Conservation (phyloP, 2,797 vertebrate species). For the Falco rusticolus region DNA sequence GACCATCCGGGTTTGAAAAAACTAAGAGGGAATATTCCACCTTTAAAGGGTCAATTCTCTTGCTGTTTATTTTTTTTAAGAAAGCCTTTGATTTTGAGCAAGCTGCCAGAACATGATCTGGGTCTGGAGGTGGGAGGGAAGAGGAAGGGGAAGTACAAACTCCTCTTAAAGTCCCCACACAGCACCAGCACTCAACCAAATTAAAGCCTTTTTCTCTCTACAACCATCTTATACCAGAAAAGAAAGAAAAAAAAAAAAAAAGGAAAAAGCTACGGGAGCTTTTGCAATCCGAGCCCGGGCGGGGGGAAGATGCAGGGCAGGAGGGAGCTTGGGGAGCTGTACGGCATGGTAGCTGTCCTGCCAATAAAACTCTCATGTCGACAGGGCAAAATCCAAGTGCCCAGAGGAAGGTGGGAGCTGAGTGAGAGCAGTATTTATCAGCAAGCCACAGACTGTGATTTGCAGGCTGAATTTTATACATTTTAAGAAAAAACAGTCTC, state of each 20-base stretch:
- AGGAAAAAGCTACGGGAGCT: fast-evolving
- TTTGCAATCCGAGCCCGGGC: not conserved
- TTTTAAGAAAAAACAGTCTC: not conserved
- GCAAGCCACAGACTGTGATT: not conserved
- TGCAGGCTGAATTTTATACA: not conserved
- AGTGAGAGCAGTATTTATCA: not conserved
- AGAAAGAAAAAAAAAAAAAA: not conserved
- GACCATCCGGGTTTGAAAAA: not conserved
- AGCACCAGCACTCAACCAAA: not conserved
- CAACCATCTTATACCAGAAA: not conserved
- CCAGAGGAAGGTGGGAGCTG: not conserved
- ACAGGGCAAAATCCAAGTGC: not conserved
- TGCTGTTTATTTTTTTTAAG: conserved; percentile 34
- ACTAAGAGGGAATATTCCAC: not conserved
- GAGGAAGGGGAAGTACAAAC: conserved; percentile 35
- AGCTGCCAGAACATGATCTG: not conserved
- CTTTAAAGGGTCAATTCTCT: not conserved
- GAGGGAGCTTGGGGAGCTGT: not conserved
- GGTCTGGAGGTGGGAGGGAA: conserved; percentile 29
- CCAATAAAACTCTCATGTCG: not conserved
- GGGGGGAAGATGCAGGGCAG: fast-evolving
- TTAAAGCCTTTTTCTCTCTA: not conserved
- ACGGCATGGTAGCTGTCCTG: not conserved
- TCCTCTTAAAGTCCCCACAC: not conserved
- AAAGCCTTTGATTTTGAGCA: not conserved